These are phyloP conservation scores for Ellobium chinense DNA, from an alignment of 2,888 invertebrate species.

Conservation along the genomic window DNA sequence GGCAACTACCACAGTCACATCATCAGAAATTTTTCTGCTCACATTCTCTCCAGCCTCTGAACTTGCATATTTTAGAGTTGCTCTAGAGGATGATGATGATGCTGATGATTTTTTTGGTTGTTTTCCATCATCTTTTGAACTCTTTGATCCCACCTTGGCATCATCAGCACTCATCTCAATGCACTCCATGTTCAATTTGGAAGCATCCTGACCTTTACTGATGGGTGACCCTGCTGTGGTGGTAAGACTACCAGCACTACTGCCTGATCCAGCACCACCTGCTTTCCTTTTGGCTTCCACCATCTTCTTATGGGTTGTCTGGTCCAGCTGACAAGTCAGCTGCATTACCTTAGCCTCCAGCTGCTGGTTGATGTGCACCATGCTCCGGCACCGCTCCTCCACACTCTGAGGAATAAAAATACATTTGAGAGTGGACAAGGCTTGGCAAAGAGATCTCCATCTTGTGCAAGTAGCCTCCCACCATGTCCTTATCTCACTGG, in stretches of 20 bases:
- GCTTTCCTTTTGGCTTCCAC: slow-evolving; percentile 14
- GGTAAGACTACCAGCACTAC: neutral
- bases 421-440: too few relatives aligned
- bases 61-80: neutral
- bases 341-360: slow-evolving; percentile 63
- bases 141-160: neutral
- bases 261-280: neutral
- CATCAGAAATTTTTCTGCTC: neutral
- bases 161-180: neutral
- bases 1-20: slow-evolving; percentile 25
- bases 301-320: slow-evolving; percentile 44
- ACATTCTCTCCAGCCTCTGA: neutral
- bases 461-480: too few relatives aligned
- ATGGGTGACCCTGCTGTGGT: neutral
- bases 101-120: neutral
- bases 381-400: slow-evolving; percentile 62
- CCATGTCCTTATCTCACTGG: too few relatives aligned
- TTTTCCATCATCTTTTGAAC: neutral
- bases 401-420: slow-evolving; percentile 58
- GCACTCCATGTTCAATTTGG: neutral
- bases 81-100: neutral
- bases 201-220: neutral
- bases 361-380: slow-evolving; percentile 67
- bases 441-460: too few relatives aligned
- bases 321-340: slow-evolving; percentile 62